Evolutionary conservation across 2,113 vertebrate genomes (phyloP).

Genomic region (Gasterosteus nipponicus): DNA sequence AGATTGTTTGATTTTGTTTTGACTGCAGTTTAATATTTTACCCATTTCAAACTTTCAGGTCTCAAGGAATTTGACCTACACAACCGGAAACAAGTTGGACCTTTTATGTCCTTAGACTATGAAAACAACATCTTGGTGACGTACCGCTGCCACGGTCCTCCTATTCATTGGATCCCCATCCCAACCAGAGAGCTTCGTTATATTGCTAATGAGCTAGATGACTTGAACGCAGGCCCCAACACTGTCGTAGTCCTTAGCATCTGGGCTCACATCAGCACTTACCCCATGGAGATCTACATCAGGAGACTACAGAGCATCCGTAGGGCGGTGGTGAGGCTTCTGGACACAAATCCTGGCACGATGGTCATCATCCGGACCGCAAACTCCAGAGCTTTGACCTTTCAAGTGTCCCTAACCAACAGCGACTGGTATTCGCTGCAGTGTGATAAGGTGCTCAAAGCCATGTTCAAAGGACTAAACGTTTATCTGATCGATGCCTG

Average conservation of each 20-base stretch:
- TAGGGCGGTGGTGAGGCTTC: not conserved
- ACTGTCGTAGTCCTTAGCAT: constrained; percentile 86
- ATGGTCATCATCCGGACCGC: not conserved
- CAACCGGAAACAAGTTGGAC: constrained; percentile 84
- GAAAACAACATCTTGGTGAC: constrained; percentile 86
- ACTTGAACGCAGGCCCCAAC: constrained; percentile 85
- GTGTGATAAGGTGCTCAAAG: constrained; percentile 85
- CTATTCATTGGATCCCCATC: constrained; percentile 83
- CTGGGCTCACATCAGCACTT: constrained; percentile 94
- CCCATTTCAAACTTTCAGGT: constrained; percentile 72
- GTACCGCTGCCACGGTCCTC: constrained; percentile 89
- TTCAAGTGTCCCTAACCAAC: constrained; percentile 86
- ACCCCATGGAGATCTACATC: constrained; percentile 88
- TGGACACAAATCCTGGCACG: not conserved
- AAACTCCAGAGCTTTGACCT: constrained; percentile 80
- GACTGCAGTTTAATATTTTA: not conserved
- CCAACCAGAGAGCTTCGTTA: constrained; percentile 86
- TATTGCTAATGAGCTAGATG: constrained; percentile 88
- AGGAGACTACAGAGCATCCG: constrained; percentile 87
- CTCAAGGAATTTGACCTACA: constrained; percentile 87
- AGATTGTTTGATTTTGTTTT: not conserved
- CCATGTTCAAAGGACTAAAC: constrained; percentile 87
- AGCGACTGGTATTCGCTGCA: constrained; percentile 93
- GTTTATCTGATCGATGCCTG: constrained; percentile 91
- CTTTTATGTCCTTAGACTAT: constrained; percentile 87